Evolutionary conservation across 2,888 invertebrate species (phyloP), one percentile per base, ranked within the genome.

Genomic region (Gastrophysa polygoni): DNA sequence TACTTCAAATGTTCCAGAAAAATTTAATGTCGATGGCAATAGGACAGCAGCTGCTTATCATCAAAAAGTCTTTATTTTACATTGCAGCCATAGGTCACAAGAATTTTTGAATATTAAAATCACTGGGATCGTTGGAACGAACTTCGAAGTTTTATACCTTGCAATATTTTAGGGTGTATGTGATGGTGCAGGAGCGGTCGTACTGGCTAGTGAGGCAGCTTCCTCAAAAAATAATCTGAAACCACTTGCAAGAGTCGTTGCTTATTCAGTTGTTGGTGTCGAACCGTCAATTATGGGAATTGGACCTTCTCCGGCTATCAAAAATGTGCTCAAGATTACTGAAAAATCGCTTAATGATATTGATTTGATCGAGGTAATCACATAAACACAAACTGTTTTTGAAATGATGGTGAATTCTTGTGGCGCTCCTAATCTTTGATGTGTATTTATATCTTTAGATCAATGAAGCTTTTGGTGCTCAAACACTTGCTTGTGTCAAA

Each of bases 241-340:
- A 76, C 98, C 98, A 0, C 83, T 99, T 58, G 98, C 97, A 0
- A 87, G 97, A 63, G 84, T 99, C 16, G 91, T 95, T 7, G 96
- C 92, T 43, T 99, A 95, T 84, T 89, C 93, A n/a, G 87, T 91
- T 73, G 93, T 96, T 66, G 97, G 97, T 57, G 97, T 97, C 48
- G 98, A 98, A 73, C 99, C 99, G 46, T 90, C 90, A 77, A 96
- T 99, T 75, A 99, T 99, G 98, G 98, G 98, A 57, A 91, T 97
- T 72, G 98, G 98, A 0, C 98, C 98, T 2, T 96, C 93, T 17
- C 92, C 96, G 0, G 96, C 99, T 17, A 98, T 98, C 56, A 86
- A 90, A 75, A 91, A 91, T 77, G 85, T 98, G 18, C 86, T 97
- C 16, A 91, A 92, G 78, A 86, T 86, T 59, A 86, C 93, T 48